Evolutionary conservation across 2,888 invertebrate species (phyloP), one percentile per base, ranked within the genome.

Genomic region (Drosophila tripunctata): DNA sequence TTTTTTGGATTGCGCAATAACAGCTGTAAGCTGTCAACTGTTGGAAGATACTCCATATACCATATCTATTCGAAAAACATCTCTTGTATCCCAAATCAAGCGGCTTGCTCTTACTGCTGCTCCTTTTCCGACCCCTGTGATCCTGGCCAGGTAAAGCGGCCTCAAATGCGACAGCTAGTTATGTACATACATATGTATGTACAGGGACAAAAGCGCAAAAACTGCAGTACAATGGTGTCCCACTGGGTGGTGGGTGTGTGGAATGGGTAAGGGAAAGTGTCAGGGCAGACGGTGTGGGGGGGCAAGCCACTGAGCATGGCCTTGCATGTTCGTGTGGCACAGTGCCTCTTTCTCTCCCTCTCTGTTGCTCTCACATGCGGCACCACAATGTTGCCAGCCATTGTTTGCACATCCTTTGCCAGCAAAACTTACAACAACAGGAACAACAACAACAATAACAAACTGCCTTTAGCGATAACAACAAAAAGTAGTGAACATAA

Each of bases 91-190:
- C 12, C 48, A 22, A 31, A 44, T 15, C 3, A n/a, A n/a, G n/a
- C 27, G 4, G 2, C 27, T 10, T 10, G 1, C 10, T 27, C 0
- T 10, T 24, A 2, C 8, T 24, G n/a, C n/a, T n/a, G n/a, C 38
- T 27, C 12, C 30, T 27, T 4, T 27, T 15, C 48, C 27, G 75
- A 35, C 55, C n/a, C n/a, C n/a, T n/a, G n/a, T n/a, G n/a, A n/a
- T n/a, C n/a, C n/a, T n/a, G n/a, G n/a, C n/a, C 60, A 84, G 81
- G 78, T 84, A 70, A 55, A 10, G 27, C 27, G 27, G 27, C 45
- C 50, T 62, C 57, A 55, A 72, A 50, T 31, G 40, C 44, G 66
- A 55, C 63, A 62, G 74, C 31, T 57, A 75, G 70, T 70, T 70
- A 75, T 65, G 54, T 64, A 55, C 52, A n/a, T n/a, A n/a, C n/a